Base-by-base conservation (phyloP, 2,113 vertebrate genomes). In the Chiloscyllium plagiosum region DNA sequence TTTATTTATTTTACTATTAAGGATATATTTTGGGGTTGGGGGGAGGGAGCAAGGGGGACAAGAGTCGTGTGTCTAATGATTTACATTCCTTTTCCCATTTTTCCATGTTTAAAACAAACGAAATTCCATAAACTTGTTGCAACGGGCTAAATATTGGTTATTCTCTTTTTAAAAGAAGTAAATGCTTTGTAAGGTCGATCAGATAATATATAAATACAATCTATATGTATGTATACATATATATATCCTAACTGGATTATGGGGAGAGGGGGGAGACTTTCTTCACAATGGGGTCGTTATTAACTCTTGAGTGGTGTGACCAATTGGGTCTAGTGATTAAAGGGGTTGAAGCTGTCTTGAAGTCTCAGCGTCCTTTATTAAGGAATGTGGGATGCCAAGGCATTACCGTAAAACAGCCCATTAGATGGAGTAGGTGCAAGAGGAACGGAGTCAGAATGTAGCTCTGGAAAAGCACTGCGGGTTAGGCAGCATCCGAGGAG, bases 41-140 rank as follows among this genome's bases (percentile, higher is more conserved):
- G 52, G 26, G 52, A 4, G 2, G 52, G 69, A 33, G 26, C 4
- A 37, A 22, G 19, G 29, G 29, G 29, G 29, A 61, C 24, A n/a
- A 69, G n/a, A 98, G 98, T 98, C 97, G 97, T 97, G 97, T 98
- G 97, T 97, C 97, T 98, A 96, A 97, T 97, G 97, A 98, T 98
- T 97, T 98, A 97, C 97, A 97, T 98, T 98, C 97, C 97, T 98
- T 98, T 98, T 98, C 97, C 98, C 97, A 97, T 97, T 98, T 98
- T 98, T 89, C 50, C 98, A 98, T 98, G 97, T 97, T 98, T 96
- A 96, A 92, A 65, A 37, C 5, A 20, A 33, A 94, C 52, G 29
- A 1, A 29, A 95, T 50, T 95, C 24, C 69, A 52, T 15, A 52
- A 37, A 93, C 7, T 24, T 95, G 94, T 76, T 95, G 8, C 1